A percentile compares a stretch with the other conserved stretches of the same genome.
phyloP scores from a whole-genome alignment of 2,113 vertebrate species.

The Labeo rohita region DNA sequence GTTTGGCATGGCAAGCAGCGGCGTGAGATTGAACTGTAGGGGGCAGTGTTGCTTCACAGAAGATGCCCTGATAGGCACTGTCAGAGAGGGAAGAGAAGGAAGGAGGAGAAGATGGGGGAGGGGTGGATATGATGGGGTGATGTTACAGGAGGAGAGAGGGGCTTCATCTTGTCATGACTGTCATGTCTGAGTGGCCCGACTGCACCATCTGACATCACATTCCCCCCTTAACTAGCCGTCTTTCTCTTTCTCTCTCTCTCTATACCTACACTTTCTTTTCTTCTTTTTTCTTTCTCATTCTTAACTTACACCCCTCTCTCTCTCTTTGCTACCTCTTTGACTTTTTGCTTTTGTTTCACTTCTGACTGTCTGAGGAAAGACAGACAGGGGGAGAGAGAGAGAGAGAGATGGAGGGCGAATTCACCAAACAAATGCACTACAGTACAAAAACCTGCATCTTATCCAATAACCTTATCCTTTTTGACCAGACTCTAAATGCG shows the following conservation, averaged over 20 bases:
- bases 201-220: conserved; percentile 44
- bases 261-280: conserved; percentile 23
- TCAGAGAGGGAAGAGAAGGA: conserved; percentile 53
- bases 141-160: conserved; percentile 35
- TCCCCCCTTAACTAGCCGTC: conserved; percentile 34
- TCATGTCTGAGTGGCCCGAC: conserved; percentile 54
- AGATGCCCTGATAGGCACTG: conserved; percentile 3
- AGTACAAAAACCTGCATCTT: background rate
- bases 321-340: conserved; percentile 40
- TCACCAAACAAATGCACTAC: conserved; percentile 1
- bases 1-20: background rate
- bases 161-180: conserved; percentile 48
- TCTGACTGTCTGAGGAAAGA: conserved; percentile 7
- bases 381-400: background rate
- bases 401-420: background rate
- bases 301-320: background rate
- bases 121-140: conserved; percentile 35
- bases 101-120: conserved; percentile 37
- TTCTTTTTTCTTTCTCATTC: background rate
- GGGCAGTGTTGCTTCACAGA: conserved; percentile 50
- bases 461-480: background rate
- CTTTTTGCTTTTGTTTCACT: conserved; percentile 49
- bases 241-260: conserved; percentile 30
- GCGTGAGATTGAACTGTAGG: conserved; percentile 32
- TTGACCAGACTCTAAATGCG: background rate